Evolutionary conservation across 2,888 invertebrate species (phyloP).

Genomic region (Sinelater perroti): DNA sequence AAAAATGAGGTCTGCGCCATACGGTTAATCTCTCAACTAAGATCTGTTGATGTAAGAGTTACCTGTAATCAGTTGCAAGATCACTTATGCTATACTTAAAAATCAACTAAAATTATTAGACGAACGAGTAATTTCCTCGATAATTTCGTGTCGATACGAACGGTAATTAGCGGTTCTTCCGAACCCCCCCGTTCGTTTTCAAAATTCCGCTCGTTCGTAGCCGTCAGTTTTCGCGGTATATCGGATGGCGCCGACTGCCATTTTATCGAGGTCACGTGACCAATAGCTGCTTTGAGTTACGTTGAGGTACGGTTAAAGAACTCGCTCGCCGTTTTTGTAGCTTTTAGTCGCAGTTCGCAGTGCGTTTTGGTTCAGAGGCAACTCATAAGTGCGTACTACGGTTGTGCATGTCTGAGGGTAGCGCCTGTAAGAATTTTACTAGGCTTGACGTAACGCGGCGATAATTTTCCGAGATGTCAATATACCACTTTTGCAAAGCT

Average conservation of each 20-base stretch:
- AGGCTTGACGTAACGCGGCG: conserved; percentile 25
- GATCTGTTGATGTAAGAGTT: too few species aligned
- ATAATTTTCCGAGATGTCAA: conserved; percentile 61
- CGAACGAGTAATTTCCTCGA: too few species aligned
- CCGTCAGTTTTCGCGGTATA: conserved; percentile 10
- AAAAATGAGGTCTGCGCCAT: too few species aligned
- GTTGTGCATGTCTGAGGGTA: conserved; percentile 27
- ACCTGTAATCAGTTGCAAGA: too few species aligned
- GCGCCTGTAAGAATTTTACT: conserved; percentile 31
- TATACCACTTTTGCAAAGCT: conserved; percentile 71
- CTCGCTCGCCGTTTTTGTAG: conserved; percentile 43
- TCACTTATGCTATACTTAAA: too few species aligned
- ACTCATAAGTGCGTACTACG: conserved; percentile 23
- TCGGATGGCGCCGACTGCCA: conserved; percentile 41
- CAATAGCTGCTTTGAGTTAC: conserved; percentile 57
- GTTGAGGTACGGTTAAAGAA: conserved; percentile 54
- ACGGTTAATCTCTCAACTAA: too few species aligned
- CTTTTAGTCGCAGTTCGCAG: conserved; percentile 29
- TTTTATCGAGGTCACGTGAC: conserved; percentile 56
- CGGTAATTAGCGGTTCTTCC: too few species aligned
- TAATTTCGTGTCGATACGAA: too few species aligned
- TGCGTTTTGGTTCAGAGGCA: conserved; percentile 24
- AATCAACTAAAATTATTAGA: too few species aligned
- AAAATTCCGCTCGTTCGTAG: neutral
- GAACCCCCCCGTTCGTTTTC: too few species aligned